Base-by-base conservation (phyloP, 35 echinoderm and acorn worm genomes). In the Diadema setosum region DNA sequence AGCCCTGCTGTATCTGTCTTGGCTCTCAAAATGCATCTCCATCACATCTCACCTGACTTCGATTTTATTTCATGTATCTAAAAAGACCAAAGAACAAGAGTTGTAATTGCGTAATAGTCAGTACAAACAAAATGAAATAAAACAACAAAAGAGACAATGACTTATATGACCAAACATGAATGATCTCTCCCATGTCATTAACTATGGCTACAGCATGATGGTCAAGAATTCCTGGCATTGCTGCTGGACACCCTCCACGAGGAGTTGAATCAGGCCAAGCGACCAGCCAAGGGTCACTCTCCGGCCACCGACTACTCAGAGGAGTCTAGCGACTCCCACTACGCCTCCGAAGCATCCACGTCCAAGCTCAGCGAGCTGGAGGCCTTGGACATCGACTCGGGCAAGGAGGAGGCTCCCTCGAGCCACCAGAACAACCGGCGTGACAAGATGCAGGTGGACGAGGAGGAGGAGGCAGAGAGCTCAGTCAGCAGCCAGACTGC, bases 161-260 rank as follows among this genome's bases (percentile, higher is more conserved):
- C n/a, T n/a, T n/a, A n/a, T n/a, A n/a, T n/a, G n/a, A n/a, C n/a
- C n/a, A n/a, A n/a, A n/a, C n/a, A n/a, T n/a, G n/a, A n/a, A n/a
- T n/a, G n/a, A n/a, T n/a, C n/a, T n/a, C n/a, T n/a, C n/a, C n/a
- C n/a, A n/a, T n/a, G n/a, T n/a, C n/a, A n/a, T n/a, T n/a, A n/a
- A n/a, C n/a, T n/a, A n/a, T n/a, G n/a, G n/a, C 63, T 6, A 0
- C 83, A 99, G 96, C 96, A 99, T 90, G 96, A 99, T 89, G 96
- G 96, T 23, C 96, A 99, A 34, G 96, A 99, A 43, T 99, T 99
- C 81, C 87, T 99, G 41, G 96, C 96, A 26, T 86, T 99, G 26
- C 82, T 99, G 44, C 86, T 99, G 32, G 96, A 99, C 74, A 91
- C 92, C 0, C 80, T 99, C 20, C 96, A 99, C 44, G 89, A 99